Evolutionary conservation across 2,888 invertebrate species (phyloP), one percentile per base, ranked within the genome.

Genomic region (Amorpha juglandis): DNA sequence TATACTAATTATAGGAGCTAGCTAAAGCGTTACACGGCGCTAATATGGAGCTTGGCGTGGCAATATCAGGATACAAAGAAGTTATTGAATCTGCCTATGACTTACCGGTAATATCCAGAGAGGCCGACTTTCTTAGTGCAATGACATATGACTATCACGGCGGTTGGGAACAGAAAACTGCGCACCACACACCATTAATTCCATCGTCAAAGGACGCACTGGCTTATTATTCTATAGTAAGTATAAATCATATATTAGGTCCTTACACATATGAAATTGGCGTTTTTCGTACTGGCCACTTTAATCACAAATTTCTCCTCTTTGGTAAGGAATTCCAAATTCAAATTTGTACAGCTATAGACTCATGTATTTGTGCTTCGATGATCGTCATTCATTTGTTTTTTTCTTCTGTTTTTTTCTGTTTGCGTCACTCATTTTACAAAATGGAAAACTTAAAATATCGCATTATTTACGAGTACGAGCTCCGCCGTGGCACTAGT

Each of bases 91-190:
- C 95, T 12, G 98, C 97, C 0, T 98, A 98, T 78, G 98, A 98
- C 73, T 91, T 98, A 0, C 92, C 94, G 0, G 88, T 94, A 1
- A 91, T 98, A 52, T 96, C 96, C 0, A 92, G 94, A 63, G 92
- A 95, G 50, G 95, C 95, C 0, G 97, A 98, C 76, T 98, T 97
- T 82, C 93, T 98, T 82, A 97, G 97, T 6, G 95, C 97, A 0
- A 98, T 98, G 97, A 95, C 96, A 0, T 98, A 97, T 74, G 98
- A 98, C 82, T 98, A 97, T 82, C 98, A 98, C 74, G 98, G 98
- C 0, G 95, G 97, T n/a, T 98, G 98, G 98, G 98, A 98, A 82
- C 89, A 94, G 16, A 92, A 92, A 69, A 97, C 97, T 0, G 97
- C 97, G 0, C 98, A 98, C 81, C 96, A 97, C 11, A 96, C 97